Base-by-base conservation (phyloP, 2,888 invertebrate species). In the Luffia ferchaultella region DNA sequence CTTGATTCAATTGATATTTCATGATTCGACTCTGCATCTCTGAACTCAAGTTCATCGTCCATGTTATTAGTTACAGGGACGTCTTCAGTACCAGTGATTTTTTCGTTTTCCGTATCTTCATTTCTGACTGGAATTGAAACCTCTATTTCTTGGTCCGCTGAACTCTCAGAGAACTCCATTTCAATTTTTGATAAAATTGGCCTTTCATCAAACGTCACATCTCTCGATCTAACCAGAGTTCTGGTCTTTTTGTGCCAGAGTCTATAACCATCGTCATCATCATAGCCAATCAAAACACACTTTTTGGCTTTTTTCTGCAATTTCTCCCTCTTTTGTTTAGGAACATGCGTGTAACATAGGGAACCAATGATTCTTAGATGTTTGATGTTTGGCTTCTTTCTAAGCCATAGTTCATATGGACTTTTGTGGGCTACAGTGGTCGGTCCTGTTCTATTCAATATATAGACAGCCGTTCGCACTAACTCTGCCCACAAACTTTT, bases 361-460 rank as follows among this genome's bases (percentile, higher is more conserved):
- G 48, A 53, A 16, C 58, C 59, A 53, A 58, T 55, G 3, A 61
- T 49, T 52, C 53, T 56, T 1, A 63, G 48, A 44, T 60, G 55
- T 15, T 50, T 30, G 18, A 58, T 7, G 7, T 30, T 46, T 18
- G 57, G 54, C 18, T 49, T 56, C 49, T 53, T 51, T 40, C 48
- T 55, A 48, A 49, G 54, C 60, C 60, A 64, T n/a, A 60, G 44
- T 45, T 65, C 62, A 55, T 53, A 60, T 20, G 65, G 62, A 45
- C 60, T 52, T 58, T 62, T 42, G n/a, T 52, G 47, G 16, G 55
- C 49, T 2, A 53, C 53, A 17, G 55, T 43, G 41, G 55, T 60
- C 15, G 56, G 54, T 42, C 58, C 55, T 17, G 54, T 53, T 30
- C 57, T 53, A 41, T 61, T 60, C 41, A 60, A 52, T 40, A 60